phyloP scores from a whole-genome alignment of 2,797 vertebrate genomes.

The Cossypha dichroa region DNA sequence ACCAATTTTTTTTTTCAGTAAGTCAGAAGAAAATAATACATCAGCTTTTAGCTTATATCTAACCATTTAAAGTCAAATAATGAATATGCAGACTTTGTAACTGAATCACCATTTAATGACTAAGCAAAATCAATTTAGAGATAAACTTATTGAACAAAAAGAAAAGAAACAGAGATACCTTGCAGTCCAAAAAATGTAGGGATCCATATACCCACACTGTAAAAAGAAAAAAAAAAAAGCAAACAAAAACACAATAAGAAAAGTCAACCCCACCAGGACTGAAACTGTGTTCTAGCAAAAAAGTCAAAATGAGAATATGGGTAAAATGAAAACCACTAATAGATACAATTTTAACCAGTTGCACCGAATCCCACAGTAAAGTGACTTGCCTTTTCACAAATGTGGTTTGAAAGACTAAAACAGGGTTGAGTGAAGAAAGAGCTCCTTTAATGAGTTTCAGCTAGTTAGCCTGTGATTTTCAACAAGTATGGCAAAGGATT shows the following conservation, averaged over 20 bases:
- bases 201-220: neutral
- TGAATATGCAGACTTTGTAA: neutral
- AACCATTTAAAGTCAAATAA: neutral
- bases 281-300: neutral
- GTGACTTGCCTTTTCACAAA: neutral
- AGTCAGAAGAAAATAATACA: neutral
- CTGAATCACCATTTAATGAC: neutral
- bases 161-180: neutral
- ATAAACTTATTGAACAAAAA: neutral
- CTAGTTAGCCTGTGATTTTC: neutral
- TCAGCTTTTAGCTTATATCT: neutral
- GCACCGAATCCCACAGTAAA: neutral
- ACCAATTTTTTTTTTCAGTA: neutral
- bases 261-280: neutral
- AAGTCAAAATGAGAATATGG: neutral
- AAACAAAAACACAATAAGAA: too few species aligned
- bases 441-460: neutral
- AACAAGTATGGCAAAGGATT: neutral
- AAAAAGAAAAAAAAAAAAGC: neutral
- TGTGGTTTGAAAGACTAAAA: neutral
- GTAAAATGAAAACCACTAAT: neutral
- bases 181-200: neutral
- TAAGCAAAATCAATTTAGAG: neutral
- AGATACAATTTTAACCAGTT: neutral
- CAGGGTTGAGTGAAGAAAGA: neutral